Evolutionary conservation across 2,797 vertebrate species (phyloP).

Genomic region (Champsocephalus esox): DNA sequence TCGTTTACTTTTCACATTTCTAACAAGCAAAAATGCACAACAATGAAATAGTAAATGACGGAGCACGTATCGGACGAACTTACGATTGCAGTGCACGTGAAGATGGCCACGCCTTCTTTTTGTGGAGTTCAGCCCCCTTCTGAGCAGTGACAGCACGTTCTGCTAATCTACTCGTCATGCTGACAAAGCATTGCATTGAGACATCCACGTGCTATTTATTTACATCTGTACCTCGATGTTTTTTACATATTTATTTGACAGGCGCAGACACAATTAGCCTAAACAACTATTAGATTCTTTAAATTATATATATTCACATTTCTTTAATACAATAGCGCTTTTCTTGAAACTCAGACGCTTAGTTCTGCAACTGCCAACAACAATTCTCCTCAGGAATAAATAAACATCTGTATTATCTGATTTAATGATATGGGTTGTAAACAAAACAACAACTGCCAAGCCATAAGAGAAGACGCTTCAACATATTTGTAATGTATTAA

Average conservation of each 20-base stretch:
- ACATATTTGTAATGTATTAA: background rate
- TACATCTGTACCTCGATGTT: too few species aligned
- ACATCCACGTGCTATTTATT: slow-evolving; percentile 4
- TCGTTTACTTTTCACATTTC: slow-evolving; percentile 1
- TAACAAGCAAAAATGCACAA: slow-evolving; percentile 28
- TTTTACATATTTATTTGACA: too few species aligned
- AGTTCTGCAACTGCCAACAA: background rate
- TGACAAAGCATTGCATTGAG: background rate
- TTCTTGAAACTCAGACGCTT: too few species aligned
- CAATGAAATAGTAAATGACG: slow-evolving; percentile 9
- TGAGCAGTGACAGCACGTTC: background rate
- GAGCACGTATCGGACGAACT: slow-evolving; percentile 10
- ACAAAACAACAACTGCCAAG: slow-evolving; percentile 6
- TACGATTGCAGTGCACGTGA: background rate
- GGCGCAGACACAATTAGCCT: too few species aligned
- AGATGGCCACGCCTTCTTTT: slow-evolving; percentile 3
- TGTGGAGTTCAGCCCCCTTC: slow-evolving; percentile 14
- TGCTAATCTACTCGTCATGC: background rate
- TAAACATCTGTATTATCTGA: background rate
- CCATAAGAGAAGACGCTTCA: background rate
- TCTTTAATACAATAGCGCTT: background rate
- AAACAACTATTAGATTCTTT: background rate
- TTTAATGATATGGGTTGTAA: background rate
- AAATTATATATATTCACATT: background rate
- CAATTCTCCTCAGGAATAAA: background rate